Evolutionary conservation across 2,797 vertebrate species (phyloP).

Genomic region (Pseudocheirus occidentalis): DNA sequence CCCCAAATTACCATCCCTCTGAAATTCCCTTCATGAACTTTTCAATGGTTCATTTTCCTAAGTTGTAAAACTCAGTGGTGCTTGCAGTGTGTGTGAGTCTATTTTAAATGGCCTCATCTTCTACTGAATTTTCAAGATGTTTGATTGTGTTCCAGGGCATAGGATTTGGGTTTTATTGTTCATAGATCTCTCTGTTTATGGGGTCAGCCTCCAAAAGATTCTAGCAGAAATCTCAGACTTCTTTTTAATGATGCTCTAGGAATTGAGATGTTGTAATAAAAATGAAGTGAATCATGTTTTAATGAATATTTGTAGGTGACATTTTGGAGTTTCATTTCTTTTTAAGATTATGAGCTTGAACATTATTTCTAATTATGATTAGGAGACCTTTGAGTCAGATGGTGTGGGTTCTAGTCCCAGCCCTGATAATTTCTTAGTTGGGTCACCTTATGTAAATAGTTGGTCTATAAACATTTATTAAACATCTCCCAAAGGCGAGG

Average conservation of each 20-base stretch:
- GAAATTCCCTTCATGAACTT: not conserved
- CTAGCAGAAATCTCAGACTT: conserved; percentile 53
- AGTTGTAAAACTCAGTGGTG: conserved; percentile 35
- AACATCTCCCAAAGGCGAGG: not conserved
- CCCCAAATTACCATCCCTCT: not conserved
- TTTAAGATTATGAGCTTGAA: not conserved
- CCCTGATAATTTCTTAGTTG: not conserved
- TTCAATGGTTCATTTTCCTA: conserved; percentile 27
- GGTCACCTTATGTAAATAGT: not conserved
- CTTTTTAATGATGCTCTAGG: not conserved
- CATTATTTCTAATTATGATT: not conserved
- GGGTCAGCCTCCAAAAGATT: conserved; percentile 53
- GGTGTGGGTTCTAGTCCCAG: not conserved
- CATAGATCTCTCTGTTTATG: not conserved
- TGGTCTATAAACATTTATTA: not conserved
- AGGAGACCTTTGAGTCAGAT: not conserved
- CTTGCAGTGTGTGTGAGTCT: not conserved
- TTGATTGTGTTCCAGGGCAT: conserved; percentile 41
- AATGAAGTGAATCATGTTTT: not conserved
- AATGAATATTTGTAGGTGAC: not conserved
- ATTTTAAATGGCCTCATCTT: conserved; percentile 37
- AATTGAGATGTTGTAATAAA: not conserved
- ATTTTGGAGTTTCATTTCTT: not conserved
- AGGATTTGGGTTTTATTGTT: conserved; percentile 8
- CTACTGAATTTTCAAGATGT: not conserved